Percentiles rank a stretch among this genome's conserved stretches.
Evolutionary conservation across 2,888 invertebrate species (phyloP).

Genomic region (Danaus chrysippus): DNA sequence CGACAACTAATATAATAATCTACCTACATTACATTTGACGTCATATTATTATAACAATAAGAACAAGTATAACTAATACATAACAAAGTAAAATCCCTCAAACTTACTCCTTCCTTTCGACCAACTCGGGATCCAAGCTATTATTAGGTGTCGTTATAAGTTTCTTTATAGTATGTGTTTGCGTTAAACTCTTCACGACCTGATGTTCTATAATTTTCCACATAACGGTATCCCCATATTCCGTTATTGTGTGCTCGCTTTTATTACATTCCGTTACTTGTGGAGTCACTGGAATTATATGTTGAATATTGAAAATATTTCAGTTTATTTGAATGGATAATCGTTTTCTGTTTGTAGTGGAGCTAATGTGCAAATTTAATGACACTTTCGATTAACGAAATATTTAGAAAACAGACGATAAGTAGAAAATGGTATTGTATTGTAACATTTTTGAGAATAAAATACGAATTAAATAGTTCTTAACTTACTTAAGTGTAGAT

Average conservation of each 20-base stretch:
- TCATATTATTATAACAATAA: no score
- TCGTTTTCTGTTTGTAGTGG: neutral
- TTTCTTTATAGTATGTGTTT: slow-evolving; percentile 46
- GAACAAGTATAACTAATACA: no score
- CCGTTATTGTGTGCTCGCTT: slow-evolving; percentile 37
- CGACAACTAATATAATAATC: no score
- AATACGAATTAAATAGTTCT: no score
- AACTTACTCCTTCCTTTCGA: slow-evolving; percentile 56
- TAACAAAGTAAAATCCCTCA: neutral
- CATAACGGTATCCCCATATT: slow-evolving; percentile 47
- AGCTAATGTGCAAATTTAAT: no score
- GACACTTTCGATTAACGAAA: no score
- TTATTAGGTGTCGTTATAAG: slow-evolving; percentile 44
- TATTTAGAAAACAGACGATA: no score
- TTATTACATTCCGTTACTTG: slow-evolving; percentile 37
- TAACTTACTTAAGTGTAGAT: no score
- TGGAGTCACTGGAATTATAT: slow-evolving; percentile 40
- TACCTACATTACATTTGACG: no score
- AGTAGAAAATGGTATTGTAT: no score
- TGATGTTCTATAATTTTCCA: slow-evolving; percentile 52
- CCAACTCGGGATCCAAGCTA: slow-evolving; percentile 43
- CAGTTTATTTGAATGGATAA: neutral
- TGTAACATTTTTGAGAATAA: no score
- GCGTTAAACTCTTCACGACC: slow-evolving; percentile 50
- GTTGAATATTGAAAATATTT: neutral